Evolutionary conservation across 1,140 invertebrate genomes (phyloP), one percentile per base, ranked within the genome.

Genomic region (Cydia strobilella): DNA sequence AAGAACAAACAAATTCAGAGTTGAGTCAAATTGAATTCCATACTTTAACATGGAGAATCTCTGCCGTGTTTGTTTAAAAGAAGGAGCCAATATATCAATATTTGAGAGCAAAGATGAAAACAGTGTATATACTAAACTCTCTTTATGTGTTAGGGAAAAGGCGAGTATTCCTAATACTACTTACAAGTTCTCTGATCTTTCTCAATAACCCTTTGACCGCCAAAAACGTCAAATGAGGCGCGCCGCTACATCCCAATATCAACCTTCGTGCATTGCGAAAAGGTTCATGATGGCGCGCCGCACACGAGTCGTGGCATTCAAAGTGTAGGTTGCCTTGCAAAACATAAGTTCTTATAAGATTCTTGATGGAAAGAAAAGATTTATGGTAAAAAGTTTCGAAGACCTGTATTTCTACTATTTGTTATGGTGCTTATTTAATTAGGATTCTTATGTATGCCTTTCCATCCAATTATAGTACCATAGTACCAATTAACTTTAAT

Each of bases 41-140:
- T 59, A 59, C 1, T 23, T 18, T 31, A 77, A 73, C n/a, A 79
- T 80, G 77, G 65, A 66, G 42, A 51, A 39, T 39, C 23, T 88
- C 51, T 91, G 90, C 76, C 81, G 90, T 82, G 86, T 90, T 66
- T 91, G 90, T 77, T 79, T 91, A 25, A 76, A 80, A 75, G 77
- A 82, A 77, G 87, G 85, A 71, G 89, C 90, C 9, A 83, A 63
- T 31, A 63, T 83, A 65, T 82, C 86, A 51, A 81, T 92, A 76
- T 92, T 92, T 83, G 83, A 86, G 73, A 81, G 79, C 18, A 76
- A 69, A 31, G 74, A 78, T 25, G 75, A 80, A 75, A 71, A 74
- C 23, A 77, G 79, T 75, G 80, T 87, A 74, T 73, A 79, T 72
- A 66, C 73, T 45, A 91, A 87, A 78, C 65, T 91, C 66, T 75